Percentiles rank a stretch among this genome's conserved stretches.
phyloP scores from a whole-genome alignment of 2,888 invertebrate genomes.

The Adelognathus sp. region DNA sequence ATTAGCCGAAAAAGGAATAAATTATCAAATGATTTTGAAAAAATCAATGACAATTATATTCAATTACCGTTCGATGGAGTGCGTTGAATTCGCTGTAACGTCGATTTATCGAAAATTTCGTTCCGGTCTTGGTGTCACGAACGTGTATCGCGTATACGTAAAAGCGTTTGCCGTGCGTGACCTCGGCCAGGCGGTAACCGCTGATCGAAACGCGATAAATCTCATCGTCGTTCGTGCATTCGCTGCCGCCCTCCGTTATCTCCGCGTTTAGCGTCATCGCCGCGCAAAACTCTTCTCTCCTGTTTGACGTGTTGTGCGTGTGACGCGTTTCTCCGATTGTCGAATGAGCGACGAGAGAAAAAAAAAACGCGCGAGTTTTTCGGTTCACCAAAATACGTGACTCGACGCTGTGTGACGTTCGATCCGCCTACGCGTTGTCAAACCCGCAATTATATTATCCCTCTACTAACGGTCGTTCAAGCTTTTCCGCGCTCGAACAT shows the following conservation, averaged over 20 bases:
- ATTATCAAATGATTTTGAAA: neutral
- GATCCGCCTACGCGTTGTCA: neutral
- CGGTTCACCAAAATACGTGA: neutral
- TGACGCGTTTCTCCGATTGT: conserved; percentile 40
- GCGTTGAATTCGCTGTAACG: conserved; percentile 84
- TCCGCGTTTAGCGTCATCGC: conserved; percentile 59
- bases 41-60: neutral
- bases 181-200: conserved; percentile 80
- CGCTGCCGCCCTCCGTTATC: conserved; percentile 46
- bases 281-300: neutral
- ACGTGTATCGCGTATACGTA: conserved; percentile 82
- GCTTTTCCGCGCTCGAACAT: neutral
- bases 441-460: neutral
- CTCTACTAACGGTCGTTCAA: too few relatives aligned
- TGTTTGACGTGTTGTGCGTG: too few relatives aligned
- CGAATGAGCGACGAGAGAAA: neutral
- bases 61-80: conserved; percentile 82
- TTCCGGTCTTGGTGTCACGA: conserved; percentile 73
- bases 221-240: conserved; percentile 68
- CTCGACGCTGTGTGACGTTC: neutral
- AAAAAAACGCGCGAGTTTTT: neutral
- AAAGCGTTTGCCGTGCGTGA: conserved; percentile 80
- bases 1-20: too few relatives aligned
- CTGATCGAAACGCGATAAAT: conserved; percentile 80
- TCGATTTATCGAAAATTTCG: conserved; percentile 81